Conservation (phyloP, 2,797 vertebrate species). For the Valencia hispanica region DNA sequence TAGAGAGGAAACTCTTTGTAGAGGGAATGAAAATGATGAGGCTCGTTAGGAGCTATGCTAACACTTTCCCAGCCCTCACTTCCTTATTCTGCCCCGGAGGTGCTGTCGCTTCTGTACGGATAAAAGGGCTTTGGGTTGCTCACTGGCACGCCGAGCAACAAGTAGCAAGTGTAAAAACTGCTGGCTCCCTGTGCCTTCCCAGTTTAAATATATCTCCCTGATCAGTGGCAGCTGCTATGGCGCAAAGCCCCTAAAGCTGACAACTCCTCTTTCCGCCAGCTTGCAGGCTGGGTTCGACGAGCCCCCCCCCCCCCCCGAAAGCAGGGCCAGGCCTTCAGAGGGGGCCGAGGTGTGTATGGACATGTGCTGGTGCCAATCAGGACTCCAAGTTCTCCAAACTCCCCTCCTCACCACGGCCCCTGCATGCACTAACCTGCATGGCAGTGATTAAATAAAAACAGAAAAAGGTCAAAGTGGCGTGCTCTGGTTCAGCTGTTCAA, state of each 20-base stretch:
- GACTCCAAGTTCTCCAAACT: conserved; percentile 67
- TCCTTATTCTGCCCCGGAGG: conserved; percentile 55
- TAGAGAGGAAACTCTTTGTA: conserved; percentile 26
- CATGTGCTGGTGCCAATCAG: conserved; percentile 92
- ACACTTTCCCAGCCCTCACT: conserved; percentile 44
- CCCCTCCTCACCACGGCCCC: conserved; percentile 53
- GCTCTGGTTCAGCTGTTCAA: conserved; percentile 23
- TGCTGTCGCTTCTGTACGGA: conserved; percentile 74
- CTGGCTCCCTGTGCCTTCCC: conserved; percentile 66
- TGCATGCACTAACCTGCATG: conserved; percentile 54
- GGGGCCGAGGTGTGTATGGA: conserved; percentile 76
- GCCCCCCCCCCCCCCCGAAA: conserved; percentile 66
- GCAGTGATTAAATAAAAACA: conserved; percentile 45
- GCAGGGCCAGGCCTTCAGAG: conserved; percentile 57
- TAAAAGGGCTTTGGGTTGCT: conserved; percentile 78
- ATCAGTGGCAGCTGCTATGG: conserved; percentile 78
- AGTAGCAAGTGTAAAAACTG: conserved; percentile 82
- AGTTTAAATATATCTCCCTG: conserved; percentile 81
- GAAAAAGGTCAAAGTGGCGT: conserved; percentile 37
- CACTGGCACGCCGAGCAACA: conserved; percentile 63
- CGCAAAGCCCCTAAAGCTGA: conserved; percentile 81
- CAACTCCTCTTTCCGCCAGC: conserved; percentile 72
- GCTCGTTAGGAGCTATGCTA: conserved; percentile 42
- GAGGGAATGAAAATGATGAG: conserved; percentile 42
- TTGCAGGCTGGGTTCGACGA: conserved; percentile 49